Base-by-base conservation (phyloP, 2,888 invertebrate species). In the Acrobasis suavella region DNA sequence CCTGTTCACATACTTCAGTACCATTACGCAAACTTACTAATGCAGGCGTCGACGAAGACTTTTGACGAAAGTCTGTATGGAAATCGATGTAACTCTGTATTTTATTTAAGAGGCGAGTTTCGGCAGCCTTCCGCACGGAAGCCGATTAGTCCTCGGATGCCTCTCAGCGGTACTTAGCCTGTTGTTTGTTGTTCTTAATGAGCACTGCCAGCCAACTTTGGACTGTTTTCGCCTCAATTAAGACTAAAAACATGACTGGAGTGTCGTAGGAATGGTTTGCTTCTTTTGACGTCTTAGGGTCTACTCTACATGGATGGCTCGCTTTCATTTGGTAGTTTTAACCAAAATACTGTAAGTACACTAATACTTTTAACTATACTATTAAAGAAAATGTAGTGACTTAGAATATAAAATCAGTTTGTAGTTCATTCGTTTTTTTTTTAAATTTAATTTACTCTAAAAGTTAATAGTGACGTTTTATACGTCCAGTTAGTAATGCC, bases 131-230 rank as follows among this genome's bases (percentile, higher is more conserved):
- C 72, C 67, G 72, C 68, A 67, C 75, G 76, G 78, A 89, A 90
- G 90, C 89, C 89, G 91, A 90, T 91, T 91, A 91, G 83, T 87
- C 85, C 77, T 75, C 76, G 77, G 77, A 77, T 73, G 75, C 75
- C 75, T 80, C 82, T 78, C 78, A 73, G 73, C 77, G 78, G 87
- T 89, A 87, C 90, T 89, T 89, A 89, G 83, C 75, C 80, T 80
- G 83, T 89, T 90, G 90, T 91, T 91, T 89, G 90, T 87, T 89
- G 88, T 87, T 88, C 86, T 87, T 91, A 91, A 91, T 89, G 91
- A 92, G 90, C 87, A 85, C 73, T 78, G 87, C 81, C 85, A 89
- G 86, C 86, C 86, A 87, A 90, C 82, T 90, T 87, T 74, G 83
- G 83, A 77, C 82, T 86, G 87, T 86, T 87, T 82, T 82, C 83